Evolutionary conservation across 2,113 vertebrate genomes (phyloP), one percentile per base, ranked within the genome.

Genomic region (Myotis lucifugus): DNA sequence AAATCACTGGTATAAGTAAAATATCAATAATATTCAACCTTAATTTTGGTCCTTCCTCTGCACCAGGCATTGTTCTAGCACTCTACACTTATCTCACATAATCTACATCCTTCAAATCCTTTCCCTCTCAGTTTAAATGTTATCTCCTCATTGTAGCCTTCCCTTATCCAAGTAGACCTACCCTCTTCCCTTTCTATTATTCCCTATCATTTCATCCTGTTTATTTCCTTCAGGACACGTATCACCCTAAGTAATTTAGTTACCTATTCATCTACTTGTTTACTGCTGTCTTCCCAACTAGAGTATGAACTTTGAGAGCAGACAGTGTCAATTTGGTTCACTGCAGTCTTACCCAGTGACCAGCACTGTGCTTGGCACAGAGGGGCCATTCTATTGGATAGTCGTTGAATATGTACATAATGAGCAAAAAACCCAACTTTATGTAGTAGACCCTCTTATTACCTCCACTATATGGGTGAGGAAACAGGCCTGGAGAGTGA

Each of bases 131-230:
- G n/a, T 88, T 93, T 96, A 94, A 95, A 95, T 84, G 74, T 94
- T 96, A 89, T 95, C 94, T 95, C 56, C 77, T 85, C 42, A 91
- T 42, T 91, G 88, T 95, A 93, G 72, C 10, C 29, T 64, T 90
- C 27, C 27, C 54, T 85, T 90, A 92, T 85, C 66, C 52, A 85
- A 88, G 77, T 9, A 87, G 73, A 93, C 27, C 84, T 95, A 37
- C 48, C 48, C 19, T 73, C 25, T 78, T 15, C 23, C 66, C 27
- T 78, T 95, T 14, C 85, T 29, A 95, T 96, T 90, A 95, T 88
- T 77, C 73, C 61, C 52, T 94, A 93, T 90, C 85, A 29, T 92
- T 95, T 93, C 72, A 88, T 93, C 92, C 67, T 90, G n/a, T 87
- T 91, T 78, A 72, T 93, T 84, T 94, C 59, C 93, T 90, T 94